Evolutionary conservation across 2,888 invertebrate genomes (phyloP), one percentile per base, ranked within the genome.

Genomic region (Xiphydria camelus): DNA sequence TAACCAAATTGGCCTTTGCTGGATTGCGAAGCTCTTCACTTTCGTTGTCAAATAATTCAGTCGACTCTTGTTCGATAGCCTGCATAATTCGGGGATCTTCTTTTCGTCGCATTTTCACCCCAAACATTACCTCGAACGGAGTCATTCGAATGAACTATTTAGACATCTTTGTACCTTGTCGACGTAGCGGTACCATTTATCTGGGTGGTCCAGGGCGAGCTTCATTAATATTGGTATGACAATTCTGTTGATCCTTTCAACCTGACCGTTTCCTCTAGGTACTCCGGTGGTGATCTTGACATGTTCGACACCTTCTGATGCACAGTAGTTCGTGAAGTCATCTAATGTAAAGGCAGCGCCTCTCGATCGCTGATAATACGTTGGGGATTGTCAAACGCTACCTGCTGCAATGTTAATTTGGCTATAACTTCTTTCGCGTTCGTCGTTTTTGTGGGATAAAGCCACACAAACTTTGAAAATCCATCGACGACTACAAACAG

Each of bases 181-280:
- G n/a, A n/a, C n/a, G n/a, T n/a, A n/a, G n/a, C n/a, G n/a, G n/a
- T n/a, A n/a, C n/a, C n/a, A n/a, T n/a, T n/a, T n/a, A n/a, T n/a
- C n/a, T n/a, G 54, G 53, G 10, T 51, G 38, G 1, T 45, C 41
- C 2, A 40, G 7, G 14, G 50, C 26, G 15, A 57, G 29, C 31
- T 60, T 59, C 5, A 53, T 42, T 17, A 59, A 33, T 1, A 55
- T 40, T 9, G 53, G 44, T n/a, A 57, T 54, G 14, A 60, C 53
- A 5, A 45, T 47, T 15, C 46, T 15, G 37, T 65, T 58, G n/a
- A 54, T 39, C 17, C 59, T 40, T 20, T 65, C 61, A 1, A 57
- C 52, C 44, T 71, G 66, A 1, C 68, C 65, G 41, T 69, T 70
- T 1, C 64, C 59, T 21, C 64, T 49, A 1, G 66, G 66, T 0